A percentile compares a stretch with the other conserved stretches of the same genome.
These are phyloP conservation scores for Lottia gigantea DNA, from an alignment of 2,888 invertebrate species.

Conservation along the genomic window DNA sequence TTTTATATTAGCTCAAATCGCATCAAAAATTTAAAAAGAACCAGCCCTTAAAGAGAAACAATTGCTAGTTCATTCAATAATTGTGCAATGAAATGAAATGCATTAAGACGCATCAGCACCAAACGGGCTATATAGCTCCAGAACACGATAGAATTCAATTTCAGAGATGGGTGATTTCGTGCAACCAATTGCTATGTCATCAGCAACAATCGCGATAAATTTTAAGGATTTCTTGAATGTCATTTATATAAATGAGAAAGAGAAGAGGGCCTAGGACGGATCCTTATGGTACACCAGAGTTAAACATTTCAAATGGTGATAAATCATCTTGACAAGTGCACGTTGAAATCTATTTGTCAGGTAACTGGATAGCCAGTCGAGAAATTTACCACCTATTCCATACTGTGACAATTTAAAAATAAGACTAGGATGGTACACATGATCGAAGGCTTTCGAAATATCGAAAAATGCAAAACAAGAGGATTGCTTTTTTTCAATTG, in stretches of 20 bases:
- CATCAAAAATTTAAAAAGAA: no score
- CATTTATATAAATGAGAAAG: neutral
- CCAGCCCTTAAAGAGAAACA: no score
- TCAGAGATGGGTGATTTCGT: no score
- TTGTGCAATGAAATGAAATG: no score
- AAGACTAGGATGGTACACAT: slow-evolving; percentile 22
- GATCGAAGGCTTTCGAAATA: slow-evolving; percentile 26
- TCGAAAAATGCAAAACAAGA: slow-evolving; percentile 20
- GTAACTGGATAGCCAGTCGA: slow-evolving; percentile 16
- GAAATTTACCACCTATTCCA: slow-evolving; percentile 10
- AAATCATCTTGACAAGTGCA: neutral
- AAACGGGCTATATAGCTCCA: no score
- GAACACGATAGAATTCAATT: no score
- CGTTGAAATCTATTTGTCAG: slow-evolving; percentile 10
- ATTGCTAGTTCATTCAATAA: no score
- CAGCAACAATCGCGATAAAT: neutral
- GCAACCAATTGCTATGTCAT: no score
- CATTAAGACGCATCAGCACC: no score
- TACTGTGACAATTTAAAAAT: slow-evolving; percentile 19
- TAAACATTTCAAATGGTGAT: neutral
- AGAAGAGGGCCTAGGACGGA: neutral
- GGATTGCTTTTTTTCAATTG: slow-evolving; percentile 15
- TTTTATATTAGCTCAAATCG: no score
- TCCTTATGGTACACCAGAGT: neutral
- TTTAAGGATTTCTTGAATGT: neutral